A percentile compares a stretch with the other conserved stretches of the same genome.
Conservation (phyloP, 2,888 invertebrate species). For the Torymus tubicola region DNA sequence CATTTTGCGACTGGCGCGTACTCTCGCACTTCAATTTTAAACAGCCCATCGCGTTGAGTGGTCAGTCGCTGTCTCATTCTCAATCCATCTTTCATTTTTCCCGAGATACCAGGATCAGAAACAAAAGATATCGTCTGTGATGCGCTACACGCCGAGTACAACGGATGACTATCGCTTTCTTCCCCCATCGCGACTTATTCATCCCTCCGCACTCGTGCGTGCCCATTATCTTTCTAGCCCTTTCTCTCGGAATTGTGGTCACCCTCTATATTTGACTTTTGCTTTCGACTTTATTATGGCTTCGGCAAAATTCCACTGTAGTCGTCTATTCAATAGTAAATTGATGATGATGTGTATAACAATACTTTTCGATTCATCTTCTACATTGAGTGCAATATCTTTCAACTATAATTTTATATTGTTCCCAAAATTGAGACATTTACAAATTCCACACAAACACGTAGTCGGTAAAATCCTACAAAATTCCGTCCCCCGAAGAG, state of each 20-base stretch:
- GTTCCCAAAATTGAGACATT: no score
- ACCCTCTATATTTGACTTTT: background rate
- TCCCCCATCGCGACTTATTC: conserved; percentile 16
- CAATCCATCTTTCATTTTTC: conserved; percentile 42
- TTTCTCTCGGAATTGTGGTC: background rate
- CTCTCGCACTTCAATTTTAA: conserved; percentile 54
- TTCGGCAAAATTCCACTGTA: no score
- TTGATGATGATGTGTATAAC: no score
- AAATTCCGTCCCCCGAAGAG: background rate
- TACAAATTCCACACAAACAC: background rate
- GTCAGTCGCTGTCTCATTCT: conserved; percentile 31
- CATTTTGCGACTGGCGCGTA: conserved; percentile 1
- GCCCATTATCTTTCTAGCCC: background rate
- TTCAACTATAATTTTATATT: no score
- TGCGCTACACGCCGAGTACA: background rate
- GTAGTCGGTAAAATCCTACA: background rate
- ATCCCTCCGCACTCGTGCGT: background rate
- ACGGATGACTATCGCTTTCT: conserved; percentile 31
- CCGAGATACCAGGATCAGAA: conserved; percentile 23
- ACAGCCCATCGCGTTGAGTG: conserved; percentile 46
- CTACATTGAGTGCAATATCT: no score
- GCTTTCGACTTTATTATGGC: conserved; percentile 23
- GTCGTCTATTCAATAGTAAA: no score
- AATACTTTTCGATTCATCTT: no score
- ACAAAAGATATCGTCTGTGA: conserved; percentile 26